Evolutionary conservation across 2,113 vertebrate genomes (phyloP).

Genomic region (Notiomystis cincta): DNA sequence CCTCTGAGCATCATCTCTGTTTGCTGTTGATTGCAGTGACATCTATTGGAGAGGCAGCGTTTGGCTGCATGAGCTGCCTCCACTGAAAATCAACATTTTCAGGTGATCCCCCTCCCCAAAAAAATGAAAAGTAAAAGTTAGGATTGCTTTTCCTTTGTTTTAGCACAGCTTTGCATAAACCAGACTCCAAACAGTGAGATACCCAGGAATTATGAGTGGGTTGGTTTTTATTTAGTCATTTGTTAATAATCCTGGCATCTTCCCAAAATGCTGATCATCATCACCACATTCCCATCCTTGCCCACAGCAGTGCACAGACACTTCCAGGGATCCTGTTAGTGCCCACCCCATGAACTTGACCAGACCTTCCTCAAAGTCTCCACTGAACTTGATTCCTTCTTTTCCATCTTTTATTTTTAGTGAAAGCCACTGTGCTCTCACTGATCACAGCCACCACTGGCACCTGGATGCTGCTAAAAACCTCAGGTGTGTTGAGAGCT

Average conservation of each 20-base stretch:
- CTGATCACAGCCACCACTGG: accelerated
- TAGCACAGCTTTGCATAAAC: neutral
- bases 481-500: neutral
- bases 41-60: conserved; percentile 71
- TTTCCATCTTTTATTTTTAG: neutral
- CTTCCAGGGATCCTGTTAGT: neutral
- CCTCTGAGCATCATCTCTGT: neutral
- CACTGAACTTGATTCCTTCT: neutral
- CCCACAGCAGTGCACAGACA: neutral
- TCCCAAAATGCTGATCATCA: neutral
- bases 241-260: neutral
- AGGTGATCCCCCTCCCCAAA: neutral
- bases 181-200: neutral
- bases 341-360: neutral
- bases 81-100: neutral
- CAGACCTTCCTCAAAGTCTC: neutral
- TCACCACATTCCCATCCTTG: accelerated
- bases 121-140: neutral
- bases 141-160: neutral
- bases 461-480: neutral
- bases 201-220: neutral
- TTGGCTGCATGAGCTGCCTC: conserved; percentile 7
- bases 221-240: neutral
- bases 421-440: neutral
- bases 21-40: conserved; percentile 74